Base-by-base conservation (phyloP, 2,888 invertebrate species). In the Meloe dianella region DNA sequence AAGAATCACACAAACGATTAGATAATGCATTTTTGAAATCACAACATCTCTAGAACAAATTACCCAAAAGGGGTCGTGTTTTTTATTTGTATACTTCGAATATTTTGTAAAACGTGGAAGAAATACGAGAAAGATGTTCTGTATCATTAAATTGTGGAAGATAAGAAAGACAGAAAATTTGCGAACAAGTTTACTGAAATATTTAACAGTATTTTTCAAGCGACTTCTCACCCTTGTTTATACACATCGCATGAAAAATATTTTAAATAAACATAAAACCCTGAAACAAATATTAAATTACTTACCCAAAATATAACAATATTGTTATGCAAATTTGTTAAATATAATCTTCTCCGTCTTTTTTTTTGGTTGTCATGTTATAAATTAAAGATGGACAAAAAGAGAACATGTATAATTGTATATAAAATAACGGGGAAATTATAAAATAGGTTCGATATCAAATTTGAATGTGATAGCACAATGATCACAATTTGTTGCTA, bases 251-350 rank as follows among this genome's bases (percentile, higher is more conserved):
- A 22, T 12, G 14, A 24, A 7, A 54, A 24, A 54, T 54, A 24
- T 54, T 54, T 54, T 54, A 54, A 54, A 24, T 54, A 54, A 54
- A 54, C 22, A 54, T 3, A 54, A 54, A 54, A 24, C 24, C 3
- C 5, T 24, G 22, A 14, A 54, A 54, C 54, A 54, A 54, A 54
- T 54, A 54, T 54, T 54, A 54, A 54, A 54, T 54, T 54, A 54
- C 24, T 12, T 35, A 35, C 38, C n/a, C 1, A 3, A 47, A 47
- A 22, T 20, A 7, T 1, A 47, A 9, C 17, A 47, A 47, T 3
- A 9, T 2, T 12, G 22, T 51, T 54, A 54, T 24, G 54, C 9
- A 54, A 54, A 54, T 54, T 47, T 17, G 47, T 47, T 54, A n/a
- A 47, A 20, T 10, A 10, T 54, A 24, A 24, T 54, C 8, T 14